A percentile compares a stretch with the other conserved stretches of the same genome.
Conservation (phyloP, 1,140 invertebrate species). For the Theocolax elegans region DNA sequence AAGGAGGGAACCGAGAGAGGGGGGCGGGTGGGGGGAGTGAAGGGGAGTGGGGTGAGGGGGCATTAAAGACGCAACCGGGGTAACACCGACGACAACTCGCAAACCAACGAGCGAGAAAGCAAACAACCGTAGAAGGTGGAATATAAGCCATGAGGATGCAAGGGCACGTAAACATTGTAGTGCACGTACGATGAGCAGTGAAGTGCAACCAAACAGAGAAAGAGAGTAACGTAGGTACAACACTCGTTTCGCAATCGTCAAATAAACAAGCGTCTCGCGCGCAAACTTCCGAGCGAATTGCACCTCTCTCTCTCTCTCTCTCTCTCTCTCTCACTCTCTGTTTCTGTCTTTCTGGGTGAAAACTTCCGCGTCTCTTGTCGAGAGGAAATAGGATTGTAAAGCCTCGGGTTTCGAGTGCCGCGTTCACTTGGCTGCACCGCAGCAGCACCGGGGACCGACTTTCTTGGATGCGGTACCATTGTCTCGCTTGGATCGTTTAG, state of each 20-base stretch:
- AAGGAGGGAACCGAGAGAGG: too few species aligned
- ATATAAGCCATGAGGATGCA: background rate
- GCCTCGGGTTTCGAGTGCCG: background rate
- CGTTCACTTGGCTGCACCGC: background rate
- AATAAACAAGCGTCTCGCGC: constrained; percentile 10
- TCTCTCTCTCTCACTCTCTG: background rate
- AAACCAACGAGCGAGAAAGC: background rate
- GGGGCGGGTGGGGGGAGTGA: background rate
- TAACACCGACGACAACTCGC: too few species aligned
- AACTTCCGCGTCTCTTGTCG: background rate
- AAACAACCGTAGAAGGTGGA: background rate
- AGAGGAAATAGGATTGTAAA: background rate
- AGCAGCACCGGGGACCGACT: too few species aligned
- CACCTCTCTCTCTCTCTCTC: background rate
- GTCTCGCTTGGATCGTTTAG: too few species aligned
- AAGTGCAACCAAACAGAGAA: background rate
- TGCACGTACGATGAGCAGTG: background rate
- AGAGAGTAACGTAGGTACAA: background rate
- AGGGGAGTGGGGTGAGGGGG: background rate
- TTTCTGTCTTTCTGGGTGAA: background rate
- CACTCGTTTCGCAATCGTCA: constrained; percentile 21
- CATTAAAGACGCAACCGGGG: too few species aligned
- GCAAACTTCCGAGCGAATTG: background rate
- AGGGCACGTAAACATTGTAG: background rate
- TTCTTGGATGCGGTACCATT: too few species aligned